These are phyloP conservation scores for Cephalopholis sonnerati DNA, from an alignment of 2,113 vertebrate genomes.

Conservation along the genomic window DNA sequence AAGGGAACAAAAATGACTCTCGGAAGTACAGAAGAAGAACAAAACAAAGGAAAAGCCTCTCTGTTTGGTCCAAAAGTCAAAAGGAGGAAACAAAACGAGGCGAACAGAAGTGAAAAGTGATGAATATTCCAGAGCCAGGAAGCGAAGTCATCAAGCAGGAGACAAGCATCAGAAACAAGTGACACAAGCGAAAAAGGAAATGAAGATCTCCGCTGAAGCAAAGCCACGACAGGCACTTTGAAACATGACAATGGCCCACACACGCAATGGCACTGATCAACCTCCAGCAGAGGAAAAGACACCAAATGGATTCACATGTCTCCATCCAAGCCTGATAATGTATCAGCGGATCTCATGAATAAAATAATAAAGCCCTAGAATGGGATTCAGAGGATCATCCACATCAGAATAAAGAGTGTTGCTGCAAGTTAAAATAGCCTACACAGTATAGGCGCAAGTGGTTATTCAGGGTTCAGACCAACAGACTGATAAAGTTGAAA, in stretches of 20 bases:
- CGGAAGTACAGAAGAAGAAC: not conserved
- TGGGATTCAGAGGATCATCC: conserved; percentile 47
- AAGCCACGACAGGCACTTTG: conserved; percentile 47
- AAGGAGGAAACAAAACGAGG: conserved; percentile 9
- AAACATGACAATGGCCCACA: conserved; percentile 45
- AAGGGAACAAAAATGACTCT: not conserved
- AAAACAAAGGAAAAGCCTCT: not conserved
- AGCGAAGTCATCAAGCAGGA: conserved; percentile 33
- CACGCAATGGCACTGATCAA: conserved; percentile 39
- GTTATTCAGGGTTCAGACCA: no score
- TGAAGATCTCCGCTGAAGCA: conserved; percentile 56
- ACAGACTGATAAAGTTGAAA: no score
- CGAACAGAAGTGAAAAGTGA: conserved; percentile 5
- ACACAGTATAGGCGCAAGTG: no score
- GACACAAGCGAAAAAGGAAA: conserved; percentile 50
- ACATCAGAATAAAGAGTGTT: conserved; percentile 22
- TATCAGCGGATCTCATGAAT: conserved; percentile 70
- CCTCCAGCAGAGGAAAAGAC: conserved; percentile 12
- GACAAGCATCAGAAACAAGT: conserved; percentile 47
- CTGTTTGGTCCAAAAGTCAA: not conserved
- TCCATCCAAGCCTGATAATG: conserved; percentile 44
- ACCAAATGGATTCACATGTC: conserved; percentile 46
- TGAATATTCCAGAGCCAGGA: conserved; percentile 48
- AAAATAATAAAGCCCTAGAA: conserved; percentile 53
- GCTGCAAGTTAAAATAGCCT: conserved; percentile 26